Conservation (phyloP, 2,888 invertebrate species). For the Phaonia tiefii region DNA sequence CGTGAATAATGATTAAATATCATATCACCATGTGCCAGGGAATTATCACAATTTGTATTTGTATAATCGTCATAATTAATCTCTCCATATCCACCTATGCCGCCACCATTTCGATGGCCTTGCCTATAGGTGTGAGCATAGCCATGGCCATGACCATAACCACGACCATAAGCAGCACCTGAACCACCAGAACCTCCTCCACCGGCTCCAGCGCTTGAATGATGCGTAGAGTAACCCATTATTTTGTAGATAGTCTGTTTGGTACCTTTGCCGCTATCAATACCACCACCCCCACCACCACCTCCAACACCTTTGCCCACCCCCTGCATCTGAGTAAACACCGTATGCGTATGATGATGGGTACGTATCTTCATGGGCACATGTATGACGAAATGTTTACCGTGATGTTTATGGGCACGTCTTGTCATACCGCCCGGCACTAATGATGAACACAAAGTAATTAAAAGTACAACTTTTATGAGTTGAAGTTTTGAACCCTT, state of each 20-base stretch:
- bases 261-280: constrained; percentile 80
- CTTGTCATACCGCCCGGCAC: constrained; percentile 57
- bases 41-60: constrained; percentile 62
- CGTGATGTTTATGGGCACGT: constrained; percentile 47
- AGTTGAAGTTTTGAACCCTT: constrained; percentile 41
- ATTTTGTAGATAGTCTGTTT: constrained; percentile 77
- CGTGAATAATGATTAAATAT: constrained; percentile 78
- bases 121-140: constrained; percentile 11
- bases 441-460: constrained; percentile 55
- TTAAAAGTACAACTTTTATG: constrained; percentile 56
- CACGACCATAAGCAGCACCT: constrained; percentile 76
- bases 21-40: constrained; percentile 72
- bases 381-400: constrained; percentile 89
- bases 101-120: constrained; percentile 15
- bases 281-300: constrained; percentile 65
- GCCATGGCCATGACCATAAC: constrained; percentile 81
- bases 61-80: constrained; percentile 73
- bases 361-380: constrained; percentile 89
- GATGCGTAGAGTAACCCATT: constrained; percentile 79
- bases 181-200: constrained; percentile 76
- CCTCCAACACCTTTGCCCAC: constrained; percentile 80
- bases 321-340: constrained; percentile 87
- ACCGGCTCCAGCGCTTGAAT: constrained; percentile 82
- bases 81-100: constrained; percentile 66
- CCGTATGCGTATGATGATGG: constrained; percentile 87